These are phyloP conservation scores for Galeopterus variegatus DNA, from an alignment of 2,113 vertebrate species.

Conservation along the genomic window DNA sequence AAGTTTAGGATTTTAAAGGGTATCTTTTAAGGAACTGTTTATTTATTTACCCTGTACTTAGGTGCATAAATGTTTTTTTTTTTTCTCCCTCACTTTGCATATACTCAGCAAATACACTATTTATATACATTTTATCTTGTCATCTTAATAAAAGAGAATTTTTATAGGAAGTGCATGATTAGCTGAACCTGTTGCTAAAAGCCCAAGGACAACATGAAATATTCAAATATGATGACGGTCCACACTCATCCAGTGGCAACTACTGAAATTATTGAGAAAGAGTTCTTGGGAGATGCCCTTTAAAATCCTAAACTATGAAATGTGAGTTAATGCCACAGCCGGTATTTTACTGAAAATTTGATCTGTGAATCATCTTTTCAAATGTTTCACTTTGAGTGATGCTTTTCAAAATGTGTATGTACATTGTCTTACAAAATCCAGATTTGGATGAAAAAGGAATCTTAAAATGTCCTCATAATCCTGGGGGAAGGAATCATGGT, in stretches of 20 bases:
- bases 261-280: not conserved
- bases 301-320: too few relatives aligned
- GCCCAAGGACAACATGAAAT: not conserved
- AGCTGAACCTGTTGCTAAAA: not conserved
- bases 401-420: not conserved
- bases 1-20: not conserved
- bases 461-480: not conserved
- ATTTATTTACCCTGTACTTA: not conserved
- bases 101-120: not conserved
- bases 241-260: rapidly evolving
- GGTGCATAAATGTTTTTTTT: too few relatives aligned
- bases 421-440: not conserved
- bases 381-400: rapidly evolving
- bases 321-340: not conserved
- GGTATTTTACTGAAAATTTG: not conserved
- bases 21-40: too few relatives aligned
- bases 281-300: rapidly evolving
- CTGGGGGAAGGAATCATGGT: too few relatives aligned
- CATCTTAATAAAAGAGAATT: not conserved
- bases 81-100: not conserved
- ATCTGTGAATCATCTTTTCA: not conserved
- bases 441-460: not conserved
- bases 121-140: not conserved
- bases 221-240: rapidly evolving
- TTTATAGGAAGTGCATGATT: too few relatives aligned